phyloP scores from a whole-genome alignment of 2,797 vertebrate genomes.

The Nyctalus aviator region DNA sequence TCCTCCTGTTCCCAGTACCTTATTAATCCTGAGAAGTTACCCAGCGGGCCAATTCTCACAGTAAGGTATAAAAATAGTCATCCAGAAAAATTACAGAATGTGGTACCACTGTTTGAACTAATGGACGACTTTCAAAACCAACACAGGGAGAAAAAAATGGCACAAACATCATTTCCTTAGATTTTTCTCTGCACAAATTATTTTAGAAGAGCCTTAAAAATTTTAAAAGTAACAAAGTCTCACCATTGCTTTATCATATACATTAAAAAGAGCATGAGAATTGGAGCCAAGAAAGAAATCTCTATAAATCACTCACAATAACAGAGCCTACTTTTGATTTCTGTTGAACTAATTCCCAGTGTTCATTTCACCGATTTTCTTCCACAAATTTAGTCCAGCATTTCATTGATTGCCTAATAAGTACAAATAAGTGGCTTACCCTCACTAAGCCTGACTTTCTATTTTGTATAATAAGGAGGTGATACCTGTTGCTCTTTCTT shows the following conservation, averaged over 20 bases:
- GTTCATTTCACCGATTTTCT: neutral
- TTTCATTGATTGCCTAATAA: slow-evolving; percentile 43
- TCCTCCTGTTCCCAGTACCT: slow-evolving; percentile 87
- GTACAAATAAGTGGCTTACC: neutral
- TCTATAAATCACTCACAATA: neutral
- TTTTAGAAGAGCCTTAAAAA: slow-evolving; percentile 78
- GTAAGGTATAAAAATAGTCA: slow-evolving; percentile 90
- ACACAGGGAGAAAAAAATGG: slow-evolving; percentile 63
- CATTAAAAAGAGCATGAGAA: neutral
- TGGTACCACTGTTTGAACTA: slow-evolving; percentile 82
- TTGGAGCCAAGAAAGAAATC: slow-evolving; percentile 20
- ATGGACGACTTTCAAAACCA: slow-evolving; percentile 81
- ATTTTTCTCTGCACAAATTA: slow-evolving; percentile 83
- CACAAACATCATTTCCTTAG: slow-evolving; percentile 84
- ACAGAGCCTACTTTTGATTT: neutral
- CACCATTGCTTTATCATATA: neutral
- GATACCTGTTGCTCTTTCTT: neutral
- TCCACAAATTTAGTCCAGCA: neutral
- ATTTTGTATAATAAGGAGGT: neutral
- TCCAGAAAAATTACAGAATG: slow-evolving; percentile 85
- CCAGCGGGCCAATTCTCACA: slow-evolving; percentile 89
- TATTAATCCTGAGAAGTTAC: slow-evolving; percentile 90
- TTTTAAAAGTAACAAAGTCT: slow-evolving; percentile 10
- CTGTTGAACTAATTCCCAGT: neutral
- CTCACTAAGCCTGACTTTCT: neutral